phyloP scores from a whole-genome alignment of 1,140 invertebrate genomes.

The Drosophila melanica region DNA sequence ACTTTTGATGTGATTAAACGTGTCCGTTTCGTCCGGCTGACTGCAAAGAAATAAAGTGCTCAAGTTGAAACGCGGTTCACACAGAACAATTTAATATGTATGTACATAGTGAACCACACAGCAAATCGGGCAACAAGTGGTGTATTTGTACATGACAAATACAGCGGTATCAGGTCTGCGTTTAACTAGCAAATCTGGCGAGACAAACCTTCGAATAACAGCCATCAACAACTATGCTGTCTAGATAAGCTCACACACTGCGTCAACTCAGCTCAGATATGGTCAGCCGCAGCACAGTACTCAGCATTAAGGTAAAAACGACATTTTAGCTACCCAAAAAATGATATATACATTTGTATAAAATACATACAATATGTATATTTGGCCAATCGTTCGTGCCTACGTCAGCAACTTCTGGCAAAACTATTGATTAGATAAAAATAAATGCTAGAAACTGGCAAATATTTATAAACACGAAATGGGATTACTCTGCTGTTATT shows the following conservation, averaged over 20 bases:
- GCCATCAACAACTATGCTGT: conserved; percentile 29
- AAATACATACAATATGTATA: conserved; percentile 1
- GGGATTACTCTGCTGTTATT: conserved; percentile 12
- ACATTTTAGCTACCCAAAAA: not conserved
- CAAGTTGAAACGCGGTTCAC: conserved; percentile 34
- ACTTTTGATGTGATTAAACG: conserved; percentile 30
- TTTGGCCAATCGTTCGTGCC: conserved; percentile 15
- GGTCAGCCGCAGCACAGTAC: conserved; percentile 28
- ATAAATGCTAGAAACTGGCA: conserved; percentile 6
- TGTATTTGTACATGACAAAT: conserved; percentile 42
- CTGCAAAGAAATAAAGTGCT: conserved; percentile 59
- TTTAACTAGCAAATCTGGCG: conserved; percentile 38
- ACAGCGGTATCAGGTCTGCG: conserved; percentile 22
- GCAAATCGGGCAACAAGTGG: conserved; percentile 63
- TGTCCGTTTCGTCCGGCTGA: conserved; percentile 54
- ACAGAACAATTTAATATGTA: conserved; percentile 12
- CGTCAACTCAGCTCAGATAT: conserved; percentile 64
- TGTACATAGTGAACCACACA: conserved; percentile 23
- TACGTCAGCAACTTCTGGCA: conserved; percentile 49
- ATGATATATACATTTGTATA: not conserved
- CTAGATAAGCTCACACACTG: conserved; percentile 65
- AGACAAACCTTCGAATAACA: conserved; percentile 23
- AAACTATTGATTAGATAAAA: conserved; percentile 68
- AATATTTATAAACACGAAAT: conserved; percentile 6
- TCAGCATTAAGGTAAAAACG: conserved; percentile 8